phyloP scores from a whole-genome alignment of 1,140 invertebrate genomes.

The Chrysoperla carnea region DNA sequence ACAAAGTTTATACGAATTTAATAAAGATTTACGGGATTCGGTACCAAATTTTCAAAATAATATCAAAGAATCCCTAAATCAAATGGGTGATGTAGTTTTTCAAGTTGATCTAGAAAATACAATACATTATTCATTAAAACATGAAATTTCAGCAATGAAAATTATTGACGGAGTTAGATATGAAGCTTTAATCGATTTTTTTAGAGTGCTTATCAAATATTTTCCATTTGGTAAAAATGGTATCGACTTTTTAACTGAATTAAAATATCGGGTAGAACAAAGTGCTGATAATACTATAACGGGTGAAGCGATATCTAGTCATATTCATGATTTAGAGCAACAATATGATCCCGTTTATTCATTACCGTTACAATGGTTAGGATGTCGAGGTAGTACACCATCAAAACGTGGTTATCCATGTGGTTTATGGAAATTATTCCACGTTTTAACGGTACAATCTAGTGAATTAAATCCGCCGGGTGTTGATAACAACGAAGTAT shows the following conservation, averaged over 20 bases:
- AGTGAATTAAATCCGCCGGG: conserved; percentile 24
- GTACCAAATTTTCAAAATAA: conserved; percentile 13
- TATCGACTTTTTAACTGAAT: conserved; percentile 37
- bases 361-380: conserved; percentile 49
- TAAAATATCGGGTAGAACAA: conserved; percentile 23
- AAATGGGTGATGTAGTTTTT: conserved; percentile 38
- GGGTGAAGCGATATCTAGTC: conserved; percentile 34
- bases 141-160: conserved; percentile 59
- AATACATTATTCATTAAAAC: conserved; percentile 55
- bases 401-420: conserved; percentile 82
- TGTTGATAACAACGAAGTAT: conserved; percentile 41
- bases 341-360: conserved; percentile 25
- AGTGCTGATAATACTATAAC: conserved; percentile 19
- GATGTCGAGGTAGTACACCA: conserved; percentile 61
- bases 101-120: conserved; percentile 76
- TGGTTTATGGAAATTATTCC: conserved; percentile 89
- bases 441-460: conserved; percentile 75
- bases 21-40: conserved; percentile 5
- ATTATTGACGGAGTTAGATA: conserved; percentile 49
- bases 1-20: not conserved
- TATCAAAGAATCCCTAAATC: conserved; percentile 10
- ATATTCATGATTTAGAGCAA: conserved; percentile 27
- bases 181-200: conserved; percentile 49
- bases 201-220: conserved; percentile 47
- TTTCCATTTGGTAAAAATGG: conserved; percentile 54